Base-by-base conservation (phyloP, 2,888 invertebrate species). In the Nomada hirtipes region DNA sequence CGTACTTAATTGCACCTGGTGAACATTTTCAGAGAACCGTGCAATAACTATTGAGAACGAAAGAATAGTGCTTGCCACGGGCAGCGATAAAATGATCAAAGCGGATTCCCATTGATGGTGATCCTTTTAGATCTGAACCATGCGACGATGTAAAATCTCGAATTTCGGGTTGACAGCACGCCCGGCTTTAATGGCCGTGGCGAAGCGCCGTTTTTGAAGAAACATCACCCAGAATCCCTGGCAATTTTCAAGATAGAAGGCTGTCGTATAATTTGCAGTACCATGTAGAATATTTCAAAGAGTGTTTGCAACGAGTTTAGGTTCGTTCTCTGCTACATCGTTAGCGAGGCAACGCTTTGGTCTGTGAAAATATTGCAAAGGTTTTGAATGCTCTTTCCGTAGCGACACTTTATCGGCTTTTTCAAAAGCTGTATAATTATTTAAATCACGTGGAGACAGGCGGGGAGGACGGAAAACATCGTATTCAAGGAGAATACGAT, bases 401-500 rank as follows among this genome's bases (percentile, higher is more conserved):
- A 9, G 2, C 7, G 13, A 44, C n/a, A 26, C 7, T 26, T 29
- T 2, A 52, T 20, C 23, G 4, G 59, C 11, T 26, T 13, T 13
- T 13, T n/a, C 50, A 10, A 44, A 20, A 13, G 18, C 15, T 15
- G 9, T 42, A 15, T 10, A 63, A 67, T 47, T 67, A 67, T 61
- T 67, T 63, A 7, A 9, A 44, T 47, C 29, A 13, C n/a, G 2
- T 3, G 15, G 47, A 9, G 29, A 36, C 20, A 29, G 29, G 23
- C n/a, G n/a, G 4, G 18, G 15, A 0, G 63, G 53, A 47, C 13
- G 4, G 20, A 47, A 23, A 15, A 20, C 26, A 20, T 77, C 60
- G 70, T 11, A 53, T 42, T 60, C 53, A 29, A 47, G 23, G 60
- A 65, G 64, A 69, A 79, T 65, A 64, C 65, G 36, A 61, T 29